phyloP scores from a whole-genome alignment of 2,113 vertebrate genomes.

The Nansenia antarctica region DNA sequence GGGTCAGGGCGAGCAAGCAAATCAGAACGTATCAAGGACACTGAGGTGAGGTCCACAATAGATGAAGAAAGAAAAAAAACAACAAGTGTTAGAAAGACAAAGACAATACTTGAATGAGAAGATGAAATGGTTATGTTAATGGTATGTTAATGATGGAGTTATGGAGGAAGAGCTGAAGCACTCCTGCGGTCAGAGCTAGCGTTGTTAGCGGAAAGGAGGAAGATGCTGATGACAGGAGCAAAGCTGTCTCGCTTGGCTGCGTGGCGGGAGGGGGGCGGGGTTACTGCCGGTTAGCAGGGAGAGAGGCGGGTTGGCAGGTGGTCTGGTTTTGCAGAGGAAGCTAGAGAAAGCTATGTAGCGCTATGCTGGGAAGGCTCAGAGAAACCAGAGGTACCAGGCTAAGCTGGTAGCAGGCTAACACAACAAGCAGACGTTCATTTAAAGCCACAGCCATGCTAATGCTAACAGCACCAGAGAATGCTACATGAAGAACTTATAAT shows the following conservation, averaged over 20 bases:
- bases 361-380: constrained; percentile 78
- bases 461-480: no score
- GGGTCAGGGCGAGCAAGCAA: no score
- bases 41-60: constrained; percentile 63
- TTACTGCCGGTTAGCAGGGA: constrained; percentile 25
- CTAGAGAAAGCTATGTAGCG: constrained; percentile 51
- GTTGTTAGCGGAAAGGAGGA: not conserved
- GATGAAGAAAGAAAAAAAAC: constrained; percentile 27
- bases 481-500: no score
- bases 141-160: not conserved
- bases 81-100: constrained; percentile 33
- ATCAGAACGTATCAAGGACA: constrained; percentile 73
- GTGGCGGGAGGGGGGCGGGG: not conserved
- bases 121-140: constrained; percentile 13
- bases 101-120: constrained; percentile 17
- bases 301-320: constrained; percentile 34
- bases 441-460: constrained; percentile 67
- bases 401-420: constrained; percentile 28
- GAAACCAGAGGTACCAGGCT: constrained; percentile 68
- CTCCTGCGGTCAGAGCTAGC: not conserved
- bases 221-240: no score
- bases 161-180: not conserved
- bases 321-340: constrained; percentile 52
- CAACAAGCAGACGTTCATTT: constrained; percentile 65
- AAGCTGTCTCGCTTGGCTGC: not conserved